A percentile compares a stretch with the other conserved stretches of the same genome.
Conservation (phyloP, 2,797 vertebrate species). For the Australoheros facetus region DNA sequence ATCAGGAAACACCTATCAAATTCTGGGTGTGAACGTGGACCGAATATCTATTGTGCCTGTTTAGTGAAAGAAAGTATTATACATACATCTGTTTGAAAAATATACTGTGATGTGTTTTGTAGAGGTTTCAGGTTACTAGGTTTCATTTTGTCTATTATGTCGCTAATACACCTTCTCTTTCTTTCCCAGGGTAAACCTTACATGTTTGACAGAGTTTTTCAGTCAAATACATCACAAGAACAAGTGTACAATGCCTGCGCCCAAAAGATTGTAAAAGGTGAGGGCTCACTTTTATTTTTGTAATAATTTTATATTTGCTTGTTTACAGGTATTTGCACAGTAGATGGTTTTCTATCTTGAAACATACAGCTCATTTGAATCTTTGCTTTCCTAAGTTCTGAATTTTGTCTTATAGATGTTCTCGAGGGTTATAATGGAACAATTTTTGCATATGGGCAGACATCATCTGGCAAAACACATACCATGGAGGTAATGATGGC, state of each 20-base stretch:
- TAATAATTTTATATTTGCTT: neutral
- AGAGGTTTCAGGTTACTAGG: neutral
- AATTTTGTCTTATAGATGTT: conserved; percentile 84
- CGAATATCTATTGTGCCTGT: neutral
- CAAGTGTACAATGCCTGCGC: conserved; percentile 98
- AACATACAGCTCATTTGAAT: neutral
- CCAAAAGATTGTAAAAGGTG: conserved; percentile 99
- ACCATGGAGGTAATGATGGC: conserved; percentile 93
- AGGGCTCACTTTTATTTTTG: conserved; percentile 14
- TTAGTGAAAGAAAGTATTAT: neutral
- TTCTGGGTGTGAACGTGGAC: neutral
- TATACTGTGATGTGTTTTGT: too few relatives aligned
- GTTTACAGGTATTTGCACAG: neutral
- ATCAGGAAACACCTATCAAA: neutral
- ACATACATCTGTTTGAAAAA: neutral
- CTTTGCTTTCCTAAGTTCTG: neutral
- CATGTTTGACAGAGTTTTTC: conserved; percentile 93
- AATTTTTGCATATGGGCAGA: conserved; percentile 99
- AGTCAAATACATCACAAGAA: conserved; percentile 93
- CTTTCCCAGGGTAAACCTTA: conserved; percentile 90
- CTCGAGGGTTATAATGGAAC: conserved; percentile 99
- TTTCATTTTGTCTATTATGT: neutral
- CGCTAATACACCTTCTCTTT: neutral
- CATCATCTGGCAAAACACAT: conserved; percentile 98
- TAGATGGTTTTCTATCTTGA: neutral